phyloP scores from a whole-genome alignment of 37 sponge, comb jelly and placozoan species.

The Halisarca cf. caerulea region DNA sequence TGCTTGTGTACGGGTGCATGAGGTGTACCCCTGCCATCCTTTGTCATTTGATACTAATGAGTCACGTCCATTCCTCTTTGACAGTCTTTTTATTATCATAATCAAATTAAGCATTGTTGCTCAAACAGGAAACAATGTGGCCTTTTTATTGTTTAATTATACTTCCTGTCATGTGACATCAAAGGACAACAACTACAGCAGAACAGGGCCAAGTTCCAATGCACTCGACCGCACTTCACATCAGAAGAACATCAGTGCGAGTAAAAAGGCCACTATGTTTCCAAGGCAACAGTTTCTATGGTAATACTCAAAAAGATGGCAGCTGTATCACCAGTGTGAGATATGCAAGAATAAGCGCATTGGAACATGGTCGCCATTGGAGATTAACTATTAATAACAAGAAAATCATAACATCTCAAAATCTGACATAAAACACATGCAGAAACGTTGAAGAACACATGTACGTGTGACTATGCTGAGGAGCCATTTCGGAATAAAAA shows the following conservation, averaged over 20 bases:
- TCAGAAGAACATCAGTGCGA: neutral
- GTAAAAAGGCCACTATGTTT: conserved; percentile 31
- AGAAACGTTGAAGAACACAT: too few relatives aligned
- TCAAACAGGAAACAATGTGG: neutral
- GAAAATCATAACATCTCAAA: neutral
- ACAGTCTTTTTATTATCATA: too few relatives aligned
- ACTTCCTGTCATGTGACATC: conserved; percentile 18
- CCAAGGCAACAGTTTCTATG: neutral
- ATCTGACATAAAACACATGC: too few relatives aligned
- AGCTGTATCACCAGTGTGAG: neutral
- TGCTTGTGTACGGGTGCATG: too few relatives aligned
- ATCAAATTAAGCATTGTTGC: too few relatives aligned
- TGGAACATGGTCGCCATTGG: neutral
- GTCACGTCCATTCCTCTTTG: too few relatives aligned
- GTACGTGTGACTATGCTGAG: too few relatives aligned
- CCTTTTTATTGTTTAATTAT: neutral
- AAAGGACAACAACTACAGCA: too few relatives aligned
- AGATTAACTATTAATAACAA: neutral
- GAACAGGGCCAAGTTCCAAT: conserved; percentile 22
- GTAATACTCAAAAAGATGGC: neutral
- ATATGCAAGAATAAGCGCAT: conserved; percentile 7
- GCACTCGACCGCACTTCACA: neutral
- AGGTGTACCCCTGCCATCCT: too few relatives aligned
- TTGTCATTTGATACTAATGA: too few relatives aligned
- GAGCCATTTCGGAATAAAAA: conserved; percentile 13